These are phyloP conservation scores for Blennius ocellaris DNA, from an alignment of 2,113 vertebrate genomes.

Conservation along the genomic window DNA sequence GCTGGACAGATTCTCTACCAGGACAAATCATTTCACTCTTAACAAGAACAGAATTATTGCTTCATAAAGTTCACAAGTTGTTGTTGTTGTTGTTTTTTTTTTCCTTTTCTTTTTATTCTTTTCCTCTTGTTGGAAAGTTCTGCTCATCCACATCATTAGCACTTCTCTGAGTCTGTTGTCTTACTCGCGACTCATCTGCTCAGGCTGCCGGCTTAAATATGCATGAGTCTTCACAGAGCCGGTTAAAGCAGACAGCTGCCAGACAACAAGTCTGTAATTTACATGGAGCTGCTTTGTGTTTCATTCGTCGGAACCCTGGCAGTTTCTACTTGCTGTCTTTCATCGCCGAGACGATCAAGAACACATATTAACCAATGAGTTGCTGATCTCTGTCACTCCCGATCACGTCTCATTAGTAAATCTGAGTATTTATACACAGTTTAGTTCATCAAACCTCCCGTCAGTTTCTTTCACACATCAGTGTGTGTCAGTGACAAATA, in stretches of 20 bases:
- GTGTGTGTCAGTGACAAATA: background rate
- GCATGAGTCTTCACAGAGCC: background rate
- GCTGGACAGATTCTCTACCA: background rate
- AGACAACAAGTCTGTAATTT: background rate
- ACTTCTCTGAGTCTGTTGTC: background rate
- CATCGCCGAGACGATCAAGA: background rate
- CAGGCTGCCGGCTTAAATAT: background rate
- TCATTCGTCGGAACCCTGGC: background rate
- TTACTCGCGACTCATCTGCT: conserved; percentile 6
- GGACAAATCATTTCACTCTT: no score
- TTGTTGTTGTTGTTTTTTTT: no score
- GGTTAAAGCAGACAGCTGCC: background rate
- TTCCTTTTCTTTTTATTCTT: background rate
- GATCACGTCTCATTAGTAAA: background rate
- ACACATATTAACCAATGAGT: background rate
- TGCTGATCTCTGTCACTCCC: background rate
- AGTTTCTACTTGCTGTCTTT: background rate
- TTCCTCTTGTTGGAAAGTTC: background rate
- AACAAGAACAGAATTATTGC: no score
- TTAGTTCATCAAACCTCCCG: no score
- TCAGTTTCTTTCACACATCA: background rate
- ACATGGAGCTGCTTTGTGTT: background rate
- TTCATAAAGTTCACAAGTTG: background rate
- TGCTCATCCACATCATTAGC: conserved; percentile 8
- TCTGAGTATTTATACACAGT: no score